These are phyloP conservation scores for Catamblyrhynchus diadema DNA, from an alignment of 2,797 vertebrate species.

Conservation along the genomic window DNA sequence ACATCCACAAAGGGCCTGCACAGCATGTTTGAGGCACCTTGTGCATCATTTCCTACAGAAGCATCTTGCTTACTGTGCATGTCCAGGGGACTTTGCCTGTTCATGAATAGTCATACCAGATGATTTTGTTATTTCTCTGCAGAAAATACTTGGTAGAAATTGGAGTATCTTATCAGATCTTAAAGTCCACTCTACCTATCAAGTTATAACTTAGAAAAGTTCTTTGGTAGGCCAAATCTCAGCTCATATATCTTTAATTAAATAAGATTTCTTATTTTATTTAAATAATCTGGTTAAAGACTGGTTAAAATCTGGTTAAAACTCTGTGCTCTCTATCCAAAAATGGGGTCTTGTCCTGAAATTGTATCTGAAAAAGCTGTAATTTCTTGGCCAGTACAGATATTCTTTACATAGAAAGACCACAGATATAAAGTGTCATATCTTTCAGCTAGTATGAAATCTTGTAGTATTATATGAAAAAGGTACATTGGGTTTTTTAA, in stretches of 20 bases:
- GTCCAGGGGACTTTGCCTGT: not conserved
- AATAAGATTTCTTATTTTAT: not conserved
- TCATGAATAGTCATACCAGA: fast-evolving
- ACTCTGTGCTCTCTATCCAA: not conserved
- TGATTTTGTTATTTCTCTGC: not conserved
- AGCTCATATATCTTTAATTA: not conserved
- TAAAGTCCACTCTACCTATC: not conserved
- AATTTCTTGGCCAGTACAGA: not conserved
- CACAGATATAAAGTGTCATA: not conserved
- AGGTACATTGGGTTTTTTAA: fast-evolving
- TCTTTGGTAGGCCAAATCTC: not conserved
- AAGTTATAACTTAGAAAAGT: not conserved
- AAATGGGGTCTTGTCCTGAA: not conserved
- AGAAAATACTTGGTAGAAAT: not conserved
- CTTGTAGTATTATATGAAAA: not conserved
- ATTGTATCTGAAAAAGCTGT: not conserved
- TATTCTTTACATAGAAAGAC: not conserved
- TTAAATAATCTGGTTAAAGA: not conserved
- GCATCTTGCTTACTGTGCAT: not conserved
- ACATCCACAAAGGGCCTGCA: not conserved
- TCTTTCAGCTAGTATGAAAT: not conserved
- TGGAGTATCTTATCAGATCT: not conserved
- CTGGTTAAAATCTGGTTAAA: not conserved
- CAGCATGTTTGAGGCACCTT: not conserved
- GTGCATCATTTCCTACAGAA: not conserved